A percentile compares a stretch with the other conserved stretches of the same genome.
Evolutionary conservation across 2,113 vertebrate genomes (phyloP).

Genomic region (Urocynchramus pylzowi): DNA sequence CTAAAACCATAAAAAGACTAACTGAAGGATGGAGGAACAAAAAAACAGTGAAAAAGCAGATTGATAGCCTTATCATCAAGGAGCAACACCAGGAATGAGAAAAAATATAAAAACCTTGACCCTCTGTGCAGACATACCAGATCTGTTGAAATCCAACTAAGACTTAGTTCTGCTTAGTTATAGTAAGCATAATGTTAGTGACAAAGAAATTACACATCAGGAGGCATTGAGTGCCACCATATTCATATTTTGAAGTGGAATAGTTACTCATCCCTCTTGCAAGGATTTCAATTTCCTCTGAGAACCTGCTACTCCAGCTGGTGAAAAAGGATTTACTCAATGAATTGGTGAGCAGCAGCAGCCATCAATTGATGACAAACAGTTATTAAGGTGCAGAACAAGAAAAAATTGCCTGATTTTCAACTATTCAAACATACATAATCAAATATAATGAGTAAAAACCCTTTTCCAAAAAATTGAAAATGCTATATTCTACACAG

Average conservation of each 20-base stretch:
- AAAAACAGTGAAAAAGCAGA: not conserved
- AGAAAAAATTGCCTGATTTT: not conserved
- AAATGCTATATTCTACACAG: not conserved
- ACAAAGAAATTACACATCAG: not conserved
- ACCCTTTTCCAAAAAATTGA: accelerated
- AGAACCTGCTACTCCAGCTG: not conserved
- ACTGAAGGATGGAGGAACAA: not conserved
- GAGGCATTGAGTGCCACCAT: not conserved
- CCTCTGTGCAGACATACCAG: not conserved
- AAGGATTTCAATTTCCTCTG: not conserved
- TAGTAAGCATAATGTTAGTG: not conserved
- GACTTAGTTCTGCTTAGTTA: not conserved
- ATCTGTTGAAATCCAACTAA: not conserved
- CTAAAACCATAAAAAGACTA: not conserved
- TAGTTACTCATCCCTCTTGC: not conserved
- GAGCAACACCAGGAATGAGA: not conserved
- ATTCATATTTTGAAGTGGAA: not conserved
- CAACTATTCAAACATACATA: not conserved
- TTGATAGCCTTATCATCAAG: not conserved
- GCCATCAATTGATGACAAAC: not conserved
- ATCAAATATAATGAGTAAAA: not conserved
- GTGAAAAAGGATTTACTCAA: not conserved
- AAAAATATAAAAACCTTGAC: not conserved
- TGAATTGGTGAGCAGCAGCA: not conserved
- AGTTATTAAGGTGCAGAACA: not conserved